A percentile compares a stretch with the other conserved stretches of the same genome.
Evolutionary conservation across 2,797 vertebrate species (phyloP).

Genomic region (Melanotaenia maccullochi): DNA sequence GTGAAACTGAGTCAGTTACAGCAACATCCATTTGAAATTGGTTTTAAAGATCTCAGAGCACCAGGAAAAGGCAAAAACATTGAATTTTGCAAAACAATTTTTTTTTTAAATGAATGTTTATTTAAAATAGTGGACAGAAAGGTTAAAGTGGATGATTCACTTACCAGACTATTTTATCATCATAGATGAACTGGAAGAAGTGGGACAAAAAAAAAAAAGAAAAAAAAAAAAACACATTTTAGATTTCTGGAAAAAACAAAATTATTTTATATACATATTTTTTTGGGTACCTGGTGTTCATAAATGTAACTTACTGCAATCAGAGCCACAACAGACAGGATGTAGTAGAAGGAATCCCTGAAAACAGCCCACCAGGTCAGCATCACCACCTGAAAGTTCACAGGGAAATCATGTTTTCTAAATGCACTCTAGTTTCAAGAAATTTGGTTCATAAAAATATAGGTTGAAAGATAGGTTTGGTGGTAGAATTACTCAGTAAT

Average conservation of each 20-base stretch:
- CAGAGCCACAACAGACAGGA: slow-evolving; percentile 90
- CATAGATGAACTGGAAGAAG: slow-evolving; percentile 81
- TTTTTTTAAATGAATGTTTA: too few species aligned
- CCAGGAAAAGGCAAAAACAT: background rate
- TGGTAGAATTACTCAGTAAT: background rate
- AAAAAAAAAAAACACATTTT: background rate
- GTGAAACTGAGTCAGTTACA: background rate
- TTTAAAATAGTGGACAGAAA: background rate
- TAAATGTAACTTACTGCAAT: slow-evolving; percentile 89
- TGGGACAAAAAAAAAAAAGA: background rate
- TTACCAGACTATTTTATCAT: slow-evolving; percentile 86
- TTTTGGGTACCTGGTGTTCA: background rate
- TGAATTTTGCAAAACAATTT: background rate
- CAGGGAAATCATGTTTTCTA: background rate
- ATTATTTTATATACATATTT: too few species aligned
- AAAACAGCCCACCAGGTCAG: slow-evolving; percentile 96
- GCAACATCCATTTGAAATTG: background rate
- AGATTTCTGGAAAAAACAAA: background rate
- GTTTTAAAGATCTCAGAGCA: background rate
- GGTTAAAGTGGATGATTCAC: slow-evolving; percentile 25
- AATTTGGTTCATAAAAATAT: background rate
- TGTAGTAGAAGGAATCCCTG: slow-evolving; percentile 96
- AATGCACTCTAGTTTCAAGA: background rate
- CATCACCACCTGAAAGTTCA: slow-evolving; percentile 87
- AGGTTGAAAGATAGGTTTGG: background rate